Evolutionary conservation across 2,797 vertebrate genomes (phyloP), one percentile per base, ranked within the genome.

Genomic region (Sebastes minor): DNA sequence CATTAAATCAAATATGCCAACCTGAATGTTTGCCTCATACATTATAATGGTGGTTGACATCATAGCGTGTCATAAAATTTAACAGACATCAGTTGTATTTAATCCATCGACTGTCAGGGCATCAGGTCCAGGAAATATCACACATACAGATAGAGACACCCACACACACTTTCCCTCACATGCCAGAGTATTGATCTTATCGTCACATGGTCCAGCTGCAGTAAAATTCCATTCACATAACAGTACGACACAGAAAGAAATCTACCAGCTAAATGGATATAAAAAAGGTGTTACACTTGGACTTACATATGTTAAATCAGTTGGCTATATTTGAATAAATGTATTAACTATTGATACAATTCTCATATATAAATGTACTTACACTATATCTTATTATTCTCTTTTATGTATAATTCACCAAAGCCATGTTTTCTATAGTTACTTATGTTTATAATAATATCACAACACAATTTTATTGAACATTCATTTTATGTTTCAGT

Each of bases 191-290:
- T 93, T 86, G 92, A 94, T 94, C 80, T 74, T 14, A 27, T 7
- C 12, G 27, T 91, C 92, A 93, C 89, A 73, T 92, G 91, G 80
- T 83, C 11, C 0, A 27, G 61, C 65, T 83, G 62, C 84, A 86
- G 88, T 89, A 88, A 90, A 93, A 87, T 94, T 94, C 91, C 91
- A 92, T 88, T 81, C 81, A 70, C 57, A 81, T 30, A 81, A 63
- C 71, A 84, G 63, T 27, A 55, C 32, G 16, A 81, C 78, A 74
- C 59, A 67, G 22, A 81, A 46, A 33, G 22, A 55, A 68, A 80
- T 10, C 10, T 22, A 33, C 60, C 20, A 30, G 22, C 20, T 46
- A 8, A 74, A 81, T 68, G 13, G 1, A 65, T 73, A 56, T 23
- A 8, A 13, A 7, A 49, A 38, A 32, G 32, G n/a, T 57, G 13